Base-by-base conservation (phyloP, 2,888 invertebrate genomes). In the Drosophila tanythrix region DNA sequence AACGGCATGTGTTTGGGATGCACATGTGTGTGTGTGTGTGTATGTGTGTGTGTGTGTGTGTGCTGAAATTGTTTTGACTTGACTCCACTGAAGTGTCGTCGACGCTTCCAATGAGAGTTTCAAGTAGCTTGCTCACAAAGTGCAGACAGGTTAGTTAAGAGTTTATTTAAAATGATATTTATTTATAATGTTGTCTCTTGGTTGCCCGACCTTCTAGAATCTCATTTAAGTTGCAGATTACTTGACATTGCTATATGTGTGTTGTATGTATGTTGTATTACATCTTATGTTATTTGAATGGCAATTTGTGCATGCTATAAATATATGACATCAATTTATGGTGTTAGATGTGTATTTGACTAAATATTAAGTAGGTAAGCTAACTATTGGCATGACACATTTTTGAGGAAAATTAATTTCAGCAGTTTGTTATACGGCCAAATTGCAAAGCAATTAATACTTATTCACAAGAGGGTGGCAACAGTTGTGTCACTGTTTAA, bases 141-240 rank as follows among this genome's bases (percentile, higher is more conserved):
- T 86, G 85, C 76, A 86, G 90, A 86, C 85, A 89, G 90, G 85
- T 86, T 89, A 88, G 85, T 88, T 82, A 74, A 82, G 81, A 86
- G 90, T 89, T 86, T 84, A 82, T 88, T 89, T 81, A 75, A 82
- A 88, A 86, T 86, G 83, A 81, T 86, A 86, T 86, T 86, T 86
- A 89, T 88, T 86, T 89, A 86, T 89, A 79, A 89, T 81, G 80
- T 70, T 71, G 83, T 74, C 88, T 74, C 83, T 74, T 70, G 73
- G 55, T 50, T 72, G 60, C 71, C 63, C 27, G 48, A 50, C 69
- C 52, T 46, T 18, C 52, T 58, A 56, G 63, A 87, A 88, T 80
- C 88, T 85, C 82, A 85, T 89, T 84, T 84, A 89, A 85, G 82
- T 88, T 89, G 85, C 63, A 88, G 88, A 85, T 85, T 85, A 88